phyloP scores from a whole-genome alignment of 2,113 vertebrate species.

The Neopipo cinnamomea region DNA sequence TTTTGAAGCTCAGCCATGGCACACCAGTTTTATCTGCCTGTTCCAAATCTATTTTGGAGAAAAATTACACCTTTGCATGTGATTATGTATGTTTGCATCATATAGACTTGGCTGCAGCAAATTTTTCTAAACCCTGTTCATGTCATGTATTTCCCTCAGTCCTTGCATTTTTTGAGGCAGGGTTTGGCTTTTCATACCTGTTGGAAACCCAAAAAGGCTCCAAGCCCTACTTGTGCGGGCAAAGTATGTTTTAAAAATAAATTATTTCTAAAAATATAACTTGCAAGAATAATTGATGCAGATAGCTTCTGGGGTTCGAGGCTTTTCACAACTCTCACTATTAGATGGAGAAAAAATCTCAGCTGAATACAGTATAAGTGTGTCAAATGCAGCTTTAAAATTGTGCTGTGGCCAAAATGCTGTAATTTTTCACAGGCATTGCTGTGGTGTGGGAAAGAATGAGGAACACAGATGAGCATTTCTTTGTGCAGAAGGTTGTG shows the following conservation, averaged over 20 bases:
- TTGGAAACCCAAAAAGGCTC: neutral
- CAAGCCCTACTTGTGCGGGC: neutral
- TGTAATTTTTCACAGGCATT: slow-evolving; percentile 15
- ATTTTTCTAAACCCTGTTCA: neutral
- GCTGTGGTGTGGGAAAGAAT: neutral
- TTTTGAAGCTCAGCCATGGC: neutral
- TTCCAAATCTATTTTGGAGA: neutral
- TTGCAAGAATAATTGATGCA: neutral
- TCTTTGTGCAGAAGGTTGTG: neutral
- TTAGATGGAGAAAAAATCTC: neutral
- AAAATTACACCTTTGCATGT: neutral
- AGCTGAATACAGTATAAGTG: neutral
- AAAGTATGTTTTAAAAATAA: slow-evolving; percentile 3
- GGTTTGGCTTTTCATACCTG: neutral
- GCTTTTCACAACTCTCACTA: neutral
- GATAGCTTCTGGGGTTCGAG: neutral
- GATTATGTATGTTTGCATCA: neutral
- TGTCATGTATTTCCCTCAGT: neutral
- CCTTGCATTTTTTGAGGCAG: neutral
- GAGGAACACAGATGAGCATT: neutral
- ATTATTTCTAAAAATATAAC: neutral
- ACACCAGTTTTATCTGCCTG: neutral
- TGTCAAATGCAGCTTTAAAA: slow-evolving; percentile 23
- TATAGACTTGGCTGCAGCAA: neutral
- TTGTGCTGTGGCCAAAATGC: neutral